Base-by-base conservation (phyloP, 1,140 invertebrate species). In the Drosophila tsacasi region DNA sequence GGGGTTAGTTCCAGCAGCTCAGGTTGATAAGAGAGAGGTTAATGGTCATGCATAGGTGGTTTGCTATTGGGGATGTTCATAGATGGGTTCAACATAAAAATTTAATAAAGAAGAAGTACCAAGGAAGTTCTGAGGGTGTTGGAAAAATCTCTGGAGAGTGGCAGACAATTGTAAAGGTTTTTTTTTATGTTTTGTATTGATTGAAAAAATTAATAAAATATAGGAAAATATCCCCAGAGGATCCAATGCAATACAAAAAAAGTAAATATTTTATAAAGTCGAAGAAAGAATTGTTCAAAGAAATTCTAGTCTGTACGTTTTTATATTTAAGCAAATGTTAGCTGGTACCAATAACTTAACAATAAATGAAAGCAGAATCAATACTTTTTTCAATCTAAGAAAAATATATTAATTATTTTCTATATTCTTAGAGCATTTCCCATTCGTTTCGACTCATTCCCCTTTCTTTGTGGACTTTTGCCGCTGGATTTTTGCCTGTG, bases 401-500 rank as follows among this genome's bases (percentile, higher is more conserved):
- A 47, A 47, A 2, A 3, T 25, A 9, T 25, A 17, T 17, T 0
- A 50, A n/a, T 6, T 27, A 25, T n/a, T 50, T 50, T 5, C 2
- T 6, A 1, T 27, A 27, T 58, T 49, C 39, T 23, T 8, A 83
- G 81, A 30, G 81, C 62, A 47, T 37, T 37, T 30, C 9, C 5
- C 12, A 30, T 64, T 83, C 81, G 81, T 21, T 61, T 15, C 32
- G 12, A n/a, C 21, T 8, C n/a, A 10, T 15, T 49, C 50, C 8
- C 21, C 19, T 37, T 37, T 4, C 37, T 44, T 44, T 37, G 30
- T 62, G 27, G 54, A 64, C 77, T 65, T 68, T 61, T 54, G 32
- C 25, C 10, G 50, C n/a, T 76, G 73, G 39, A 50, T 67, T 60
- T 76, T 55, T 57, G 62, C 47, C 23, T 82, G 54, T 55, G 62